These are phyloP conservation scores for Cloeon dipterum DNA, from an alignment of 2,888 invertebrate species.

Conservation along the genomic window DNA sequence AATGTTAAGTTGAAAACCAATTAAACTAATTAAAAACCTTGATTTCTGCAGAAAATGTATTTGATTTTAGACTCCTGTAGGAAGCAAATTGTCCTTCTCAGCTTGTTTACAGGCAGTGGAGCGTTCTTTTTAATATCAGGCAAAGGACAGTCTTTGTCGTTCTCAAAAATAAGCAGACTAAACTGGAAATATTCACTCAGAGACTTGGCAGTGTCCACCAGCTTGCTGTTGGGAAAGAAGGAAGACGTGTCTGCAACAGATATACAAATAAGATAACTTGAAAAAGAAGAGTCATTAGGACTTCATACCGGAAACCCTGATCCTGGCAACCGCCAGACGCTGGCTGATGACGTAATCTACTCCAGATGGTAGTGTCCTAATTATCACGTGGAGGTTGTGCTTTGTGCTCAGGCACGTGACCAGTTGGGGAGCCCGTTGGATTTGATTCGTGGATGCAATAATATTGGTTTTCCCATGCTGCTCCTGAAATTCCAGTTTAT, in stretches of 20 bases:
- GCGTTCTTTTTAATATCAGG: too few species aligned
- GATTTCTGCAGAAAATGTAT: too few species aligned
- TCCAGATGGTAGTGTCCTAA: background rate
- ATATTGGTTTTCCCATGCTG: too few species aligned
- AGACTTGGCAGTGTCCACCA: background rate
- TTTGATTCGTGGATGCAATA: background rate
- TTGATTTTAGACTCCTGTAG: too few species aligned
- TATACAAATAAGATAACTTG: background rate
- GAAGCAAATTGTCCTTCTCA: too few species aligned
- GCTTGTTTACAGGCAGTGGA: too few species aligned
- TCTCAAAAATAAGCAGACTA: background rate
- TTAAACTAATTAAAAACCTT: too few species aligned
- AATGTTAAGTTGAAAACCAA: too few species aligned
- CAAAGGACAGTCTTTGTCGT: background rate
- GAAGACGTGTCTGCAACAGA: background rate
- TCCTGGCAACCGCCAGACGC: background rate
- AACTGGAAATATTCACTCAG: background rate
- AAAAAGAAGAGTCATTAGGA: background rate
- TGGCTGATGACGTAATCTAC: background rate
- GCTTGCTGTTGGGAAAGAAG: background rate
- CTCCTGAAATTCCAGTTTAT: too few species aligned
- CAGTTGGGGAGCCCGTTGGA: background rate
- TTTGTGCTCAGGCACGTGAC: background rate
- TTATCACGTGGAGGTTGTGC: background rate
- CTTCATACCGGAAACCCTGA: background rate